These are phyloP conservation scores for Mustela nigripes DNA, from an alignment of 2,113 vertebrate genomes.

Conservation along the genomic window DNA sequence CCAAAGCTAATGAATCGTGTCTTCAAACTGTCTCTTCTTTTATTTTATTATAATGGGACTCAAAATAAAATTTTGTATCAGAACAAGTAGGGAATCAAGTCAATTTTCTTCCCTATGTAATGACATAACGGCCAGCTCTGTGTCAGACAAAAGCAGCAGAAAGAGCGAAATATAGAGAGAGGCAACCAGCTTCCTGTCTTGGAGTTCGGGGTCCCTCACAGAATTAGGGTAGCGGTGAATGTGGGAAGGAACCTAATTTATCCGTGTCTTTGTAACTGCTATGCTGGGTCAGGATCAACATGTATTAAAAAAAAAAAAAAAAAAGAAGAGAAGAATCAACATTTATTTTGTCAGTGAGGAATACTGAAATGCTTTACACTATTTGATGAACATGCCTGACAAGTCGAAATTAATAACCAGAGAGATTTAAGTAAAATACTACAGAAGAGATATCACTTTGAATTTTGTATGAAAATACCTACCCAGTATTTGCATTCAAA, in stretches of 20 bases:
- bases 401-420: slow-evolving; percentile 24
- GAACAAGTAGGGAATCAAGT: slow-evolving; percentile 81
- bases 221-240: background rate
- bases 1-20: slow-evolving; percentile 78
- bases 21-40: slow-evolving; percentile 76
- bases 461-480: background rate
- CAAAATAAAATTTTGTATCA: slow-evolving; percentile 75
- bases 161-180: background rate
- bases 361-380: background rate
- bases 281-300: background rate
- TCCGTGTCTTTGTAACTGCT: background rate
- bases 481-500: background rate
- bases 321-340: background rate
- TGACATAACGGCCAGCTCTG: slow-evolving; percentile 51
- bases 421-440: background rate
- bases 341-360: slow-evolving; percentile 3
- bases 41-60: slow-evolving; percentile 80
- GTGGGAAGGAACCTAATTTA: background rate
- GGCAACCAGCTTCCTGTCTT: slow-evolving; percentile 19
- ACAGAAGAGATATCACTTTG: background rate
- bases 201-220: background rate
- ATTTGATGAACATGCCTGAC: slow-evolving; percentile 12
- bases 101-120: slow-evolving; percentile 77
- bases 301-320: background rate
- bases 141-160: slow-evolving; percentile 36